A percentile compares a stretch with the other conserved stretches of the same genome.
These are phyloP conservation scores for Drosophila bifasciata DNA, from an alignment of 1,140 invertebrate species.

Conservation along the genomic window DNA sequence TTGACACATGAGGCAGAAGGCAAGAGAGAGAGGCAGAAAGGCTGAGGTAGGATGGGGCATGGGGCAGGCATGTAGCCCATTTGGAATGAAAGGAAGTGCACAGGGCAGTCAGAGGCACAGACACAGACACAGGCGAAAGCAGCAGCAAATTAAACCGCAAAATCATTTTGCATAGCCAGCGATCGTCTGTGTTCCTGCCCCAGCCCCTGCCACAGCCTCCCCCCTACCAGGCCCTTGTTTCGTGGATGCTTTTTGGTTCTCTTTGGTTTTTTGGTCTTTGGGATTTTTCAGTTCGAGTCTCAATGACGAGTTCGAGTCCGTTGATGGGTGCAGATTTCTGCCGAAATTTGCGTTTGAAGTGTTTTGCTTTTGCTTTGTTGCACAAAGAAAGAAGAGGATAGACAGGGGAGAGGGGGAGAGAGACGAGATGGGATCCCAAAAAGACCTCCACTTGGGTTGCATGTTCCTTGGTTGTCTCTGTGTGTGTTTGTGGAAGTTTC, in stretches of 20 bases:
- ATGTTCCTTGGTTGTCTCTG: conserved; percentile 13
- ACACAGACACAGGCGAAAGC: conserved; percentile 48
- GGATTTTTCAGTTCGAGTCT: conserved; percentile 20
- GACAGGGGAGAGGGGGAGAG: too few relatives aligned
- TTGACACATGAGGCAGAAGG: conserved; percentile 67
- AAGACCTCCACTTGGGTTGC: conserved; percentile 21
- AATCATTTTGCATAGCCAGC: conserved; percentile 77
- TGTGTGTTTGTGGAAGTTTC: background rate
- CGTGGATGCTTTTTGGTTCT: conserved; percentile 37
- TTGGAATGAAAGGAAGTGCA: conserved; percentile 68
- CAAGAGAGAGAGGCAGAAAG: background rate
- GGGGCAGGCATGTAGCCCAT: conserved; percentile 1
- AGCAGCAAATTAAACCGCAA: conserved; percentile 79
- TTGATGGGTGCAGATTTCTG: conserved; percentile 83
- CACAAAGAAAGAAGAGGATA: conserved; percentile 27
- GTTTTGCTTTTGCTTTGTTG: conserved; percentile 45
- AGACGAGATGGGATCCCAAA: background rate
- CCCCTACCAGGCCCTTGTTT: conserved; percentile 45
- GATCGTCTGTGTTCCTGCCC: conserved; percentile 18
- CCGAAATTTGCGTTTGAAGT: conserved; percentile 82
- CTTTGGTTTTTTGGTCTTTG: background rate
- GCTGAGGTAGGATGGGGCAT: conserved; percentile 20
- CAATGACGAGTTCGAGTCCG: conserved; percentile 65
- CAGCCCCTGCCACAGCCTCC: too few relatives aligned
- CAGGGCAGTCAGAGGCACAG: background rate